A percentile compares a stretch with the other conserved stretches of the same genome.
Evolutionary conservation across 2,888 invertebrate species (phyloP).

Genomic region (Athrips mouffetella): DNA sequence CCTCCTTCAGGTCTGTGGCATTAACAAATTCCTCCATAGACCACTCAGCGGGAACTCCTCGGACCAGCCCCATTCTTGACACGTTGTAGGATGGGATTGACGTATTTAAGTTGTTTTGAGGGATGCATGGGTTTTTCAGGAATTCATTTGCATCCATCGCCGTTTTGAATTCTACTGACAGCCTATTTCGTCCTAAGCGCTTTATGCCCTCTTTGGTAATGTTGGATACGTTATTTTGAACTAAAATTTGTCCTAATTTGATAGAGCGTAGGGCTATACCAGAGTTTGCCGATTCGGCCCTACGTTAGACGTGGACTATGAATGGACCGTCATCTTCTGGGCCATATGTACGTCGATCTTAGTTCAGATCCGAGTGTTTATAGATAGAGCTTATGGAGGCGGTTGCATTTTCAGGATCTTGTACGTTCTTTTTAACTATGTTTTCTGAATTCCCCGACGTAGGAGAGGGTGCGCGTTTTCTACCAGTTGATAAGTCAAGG

Average conservation of each 20-base stretch:
- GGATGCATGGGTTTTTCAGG: conserved; percentile 2
- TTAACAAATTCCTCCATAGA: conserved; percentile 2
- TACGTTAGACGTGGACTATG: conserved; percentile 12
- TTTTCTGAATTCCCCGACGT: too few species aligned
- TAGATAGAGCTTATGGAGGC: too few species aligned
- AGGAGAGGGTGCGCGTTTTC: too few species aligned
- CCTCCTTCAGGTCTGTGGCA: neutral
- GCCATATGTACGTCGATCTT: neutral
- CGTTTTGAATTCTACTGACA: conserved; percentile 14
- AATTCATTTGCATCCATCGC: conserved; percentile 17
- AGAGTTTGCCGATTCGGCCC: conserved; percentile 8
- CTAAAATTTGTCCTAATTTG: conserved; percentile 17
- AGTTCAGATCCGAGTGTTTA: too few species aligned
- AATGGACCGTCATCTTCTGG: conserved; percentile 13
- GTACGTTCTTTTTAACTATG: too few species aligned
- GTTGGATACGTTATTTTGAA: conserved; percentile 9
- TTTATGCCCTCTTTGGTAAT: conserved; percentile 19
- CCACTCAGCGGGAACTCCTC: conserved; percentile 9
- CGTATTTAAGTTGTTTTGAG: conserved; percentile 5
- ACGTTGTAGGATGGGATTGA: conserved; percentile 11
- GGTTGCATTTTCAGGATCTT: too few species aligned
- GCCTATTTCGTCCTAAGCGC: conserved; percentile 17
- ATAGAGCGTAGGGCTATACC: conserved; percentile 11
- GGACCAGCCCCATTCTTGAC: conserved; percentile 13
- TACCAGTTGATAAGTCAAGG: too few species aligned